Evolutionary conservation across 2,888 invertebrate genomes (phyloP).

Genomic region (Trichopria drosophilae): DNA sequence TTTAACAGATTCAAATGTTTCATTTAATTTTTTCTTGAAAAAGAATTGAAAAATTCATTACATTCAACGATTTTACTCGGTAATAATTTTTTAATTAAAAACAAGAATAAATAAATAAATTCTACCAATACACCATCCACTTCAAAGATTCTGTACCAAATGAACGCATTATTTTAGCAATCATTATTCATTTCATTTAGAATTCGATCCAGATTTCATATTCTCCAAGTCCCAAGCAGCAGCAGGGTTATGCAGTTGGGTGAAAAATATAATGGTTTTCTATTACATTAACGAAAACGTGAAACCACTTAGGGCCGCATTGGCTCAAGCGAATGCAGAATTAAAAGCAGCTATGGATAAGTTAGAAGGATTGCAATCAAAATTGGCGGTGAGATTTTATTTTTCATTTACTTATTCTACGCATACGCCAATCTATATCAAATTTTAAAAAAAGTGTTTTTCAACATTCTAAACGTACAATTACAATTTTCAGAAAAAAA

Average conservation of each 20-base stretch:
- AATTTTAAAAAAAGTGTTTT: neutral
- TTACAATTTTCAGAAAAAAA: neutral
- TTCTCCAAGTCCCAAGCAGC: constrained; percentile 86
- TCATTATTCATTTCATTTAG: constrained; percentile 59
- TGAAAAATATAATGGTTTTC: constrained; percentile 86
- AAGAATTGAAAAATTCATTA: too few species aligned
- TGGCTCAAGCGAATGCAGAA: constrained; percentile 83
- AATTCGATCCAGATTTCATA: constrained; percentile 84
- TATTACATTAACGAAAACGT: constrained; percentile 89
- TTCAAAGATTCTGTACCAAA: too few species aligned
- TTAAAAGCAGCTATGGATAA: constrained; percentile 80
- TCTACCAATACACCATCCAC: too few species aligned
- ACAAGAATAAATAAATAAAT: neutral
- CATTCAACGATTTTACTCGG: too few species aligned
- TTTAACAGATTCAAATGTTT: too few species aligned
- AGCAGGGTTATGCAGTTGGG: constrained; percentile 92
- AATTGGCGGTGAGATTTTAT: constrained; percentile 62
- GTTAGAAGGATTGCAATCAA: constrained; percentile 74
- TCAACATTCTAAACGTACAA: neutral
- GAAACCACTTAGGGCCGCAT: constrained; percentile 85
- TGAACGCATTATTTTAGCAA: too few species aligned
- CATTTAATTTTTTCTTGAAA: too few species aligned
- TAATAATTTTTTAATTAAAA: too few species aligned
- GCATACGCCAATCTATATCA: neutral
- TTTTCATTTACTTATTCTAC: too few species aligned